These are phyloP conservation scores for Blastobasis adustella DNA, from an alignment of 2,888 invertebrate species.

Conservation along the genomic window DNA sequence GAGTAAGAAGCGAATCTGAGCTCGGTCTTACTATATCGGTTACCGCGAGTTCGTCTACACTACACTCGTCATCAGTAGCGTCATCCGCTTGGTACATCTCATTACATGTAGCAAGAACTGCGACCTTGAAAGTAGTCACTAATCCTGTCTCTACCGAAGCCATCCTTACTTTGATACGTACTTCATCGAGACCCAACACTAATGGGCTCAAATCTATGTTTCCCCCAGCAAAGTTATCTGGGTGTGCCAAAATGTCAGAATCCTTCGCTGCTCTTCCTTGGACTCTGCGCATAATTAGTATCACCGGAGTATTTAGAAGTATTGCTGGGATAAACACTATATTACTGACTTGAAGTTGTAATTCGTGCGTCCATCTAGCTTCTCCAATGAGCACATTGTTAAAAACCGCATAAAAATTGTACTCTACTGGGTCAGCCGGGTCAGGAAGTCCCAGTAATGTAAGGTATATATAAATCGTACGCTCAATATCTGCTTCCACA, in stretches of 20 bases:
- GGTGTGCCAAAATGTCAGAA: conserved; percentile 40
- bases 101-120: conserved; percentile 23
- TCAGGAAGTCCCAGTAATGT: no score
- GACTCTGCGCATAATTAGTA: conserved; percentile 45
- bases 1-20: conserved; percentile 12
- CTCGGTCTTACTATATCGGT: conserved; percentile 24
- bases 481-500: no score
- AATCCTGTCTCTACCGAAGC: conserved; percentile 34
- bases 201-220: conserved; percentile 54
- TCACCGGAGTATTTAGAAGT: conserved; percentile 34
- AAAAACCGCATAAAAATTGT: conserved; percentile 34
- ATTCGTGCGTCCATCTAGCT: conserved; percentile 35
- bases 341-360: conserved; percentile 19
- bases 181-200: conserved; percentile 43
- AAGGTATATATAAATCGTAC: no score
- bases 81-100: no score
- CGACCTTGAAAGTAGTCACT: conserved; percentile 29
- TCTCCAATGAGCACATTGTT: conserved; percentile 38
- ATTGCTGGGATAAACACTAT: conserved; percentile 15
- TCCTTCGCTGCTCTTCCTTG: conserved; percentile 44
- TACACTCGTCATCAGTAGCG: no score
- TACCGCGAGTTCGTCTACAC: conserved; percentile 25
- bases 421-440: conserved; percentile 28
- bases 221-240: conserved; percentile 53
- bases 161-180: conserved; percentile 33